phyloP scores from a whole-genome alignment of 1,140 invertebrate species.

The Eufriesea mexicana region DNA sequence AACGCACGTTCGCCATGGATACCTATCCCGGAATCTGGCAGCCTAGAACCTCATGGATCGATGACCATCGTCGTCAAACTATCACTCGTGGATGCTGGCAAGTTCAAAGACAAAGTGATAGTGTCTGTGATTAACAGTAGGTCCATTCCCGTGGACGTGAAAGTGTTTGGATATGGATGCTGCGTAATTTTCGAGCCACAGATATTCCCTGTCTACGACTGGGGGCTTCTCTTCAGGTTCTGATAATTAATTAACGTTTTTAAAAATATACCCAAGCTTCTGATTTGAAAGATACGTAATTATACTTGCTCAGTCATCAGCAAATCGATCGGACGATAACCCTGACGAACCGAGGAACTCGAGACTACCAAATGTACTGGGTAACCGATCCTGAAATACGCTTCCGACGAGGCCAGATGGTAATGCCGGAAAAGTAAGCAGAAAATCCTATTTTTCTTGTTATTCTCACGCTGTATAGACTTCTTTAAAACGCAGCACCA shows the following conservation, averaged over 20 bases:
- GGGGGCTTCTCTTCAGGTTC: slow-evolving; percentile 75
- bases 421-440: slow-evolving; percentile 31
- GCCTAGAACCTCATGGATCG: slow-evolving; percentile 64
- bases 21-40: slow-evolving; percentile 47
- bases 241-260: not conserved
- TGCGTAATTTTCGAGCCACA: slow-evolving; percentile 76
- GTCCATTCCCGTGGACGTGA: slow-evolving; percentile 56
- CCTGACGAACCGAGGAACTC: slow-evolving; percentile 75
- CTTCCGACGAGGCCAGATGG: slow-evolving; percentile 23
- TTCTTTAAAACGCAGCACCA: slow-evolving; percentile 44
- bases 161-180: slow-evolving; percentile 76
- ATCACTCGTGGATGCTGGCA: slow-evolving; percentile 73
- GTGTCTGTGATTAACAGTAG: slow-evolving; percentile 70
- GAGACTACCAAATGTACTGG: slow-evolving; percentile 73
- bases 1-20: slow-evolving; percentile 63
- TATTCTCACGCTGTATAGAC: not conserved
- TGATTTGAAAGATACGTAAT: not conserved
- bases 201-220: slow-evolving; percentile 77
- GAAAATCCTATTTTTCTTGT: not conserved
- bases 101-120: slow-evolving; percentile 69
- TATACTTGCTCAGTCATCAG: slow-evolving; percentile 68
- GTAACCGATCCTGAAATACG: slow-evolving; percentile 61
- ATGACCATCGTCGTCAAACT: slow-evolving; percentile 67
- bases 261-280: not conserved
- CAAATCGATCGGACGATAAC: slow-evolving; percentile 70